These are phyloP conservation scores for Pararge aegeria DNA, from an alignment of 1,140 invertebrate genomes.

Conservation along the genomic window DNA sequence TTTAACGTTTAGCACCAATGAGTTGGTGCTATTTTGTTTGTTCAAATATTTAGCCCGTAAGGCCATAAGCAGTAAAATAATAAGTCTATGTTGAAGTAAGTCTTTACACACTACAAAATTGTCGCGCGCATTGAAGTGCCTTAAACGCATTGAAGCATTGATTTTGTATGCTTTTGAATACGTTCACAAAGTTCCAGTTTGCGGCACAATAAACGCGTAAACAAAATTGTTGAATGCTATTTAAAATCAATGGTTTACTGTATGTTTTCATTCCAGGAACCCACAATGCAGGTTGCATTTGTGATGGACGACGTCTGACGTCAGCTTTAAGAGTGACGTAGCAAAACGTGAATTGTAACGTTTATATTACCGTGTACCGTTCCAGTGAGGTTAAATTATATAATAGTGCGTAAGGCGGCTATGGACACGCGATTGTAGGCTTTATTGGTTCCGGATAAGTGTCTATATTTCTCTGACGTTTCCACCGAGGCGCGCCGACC, in stretches of 20 bases:
- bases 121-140: too few species aligned
- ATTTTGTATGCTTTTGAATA: too few species aligned
- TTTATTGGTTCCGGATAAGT: slow-evolving; percentile 28
- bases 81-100: too few species aligned
- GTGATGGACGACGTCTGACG: slow-evolving; percentile 76
- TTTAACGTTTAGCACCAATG: too few species aligned
- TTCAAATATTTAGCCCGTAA: too few species aligned
- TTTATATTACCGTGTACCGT: slow-evolving; percentile 25
- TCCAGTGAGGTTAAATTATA: slow-evolving; percentile 24
- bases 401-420: slow-evolving; percentile 24
- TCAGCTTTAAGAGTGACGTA: slow-evolving; percentile 41
- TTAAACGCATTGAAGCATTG: too few species aligned
- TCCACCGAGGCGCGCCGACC: slow-evolving; percentile 7
- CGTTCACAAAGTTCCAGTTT: too few species aligned
- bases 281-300: slow-evolving; percentile 76
- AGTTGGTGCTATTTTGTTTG: too few species aligned
- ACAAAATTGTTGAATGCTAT: too few species aligned
- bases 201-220: too few species aligned
- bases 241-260: not conserved
- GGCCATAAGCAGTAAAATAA: too few species aligned
- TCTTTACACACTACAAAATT: too few species aligned
- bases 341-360: slow-evolving; percentile 15
- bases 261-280: slow-evolving; percentile 46
- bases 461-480: slow-evolving; percentile 17
- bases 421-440: slow-evolving; percentile 28